A percentile compares a stretch with the other conserved stretches of the same genome.
phyloP scores from a whole-genome alignment of 2,113 vertebrate species.

The Ginglymostoma cirratum region DNA sequence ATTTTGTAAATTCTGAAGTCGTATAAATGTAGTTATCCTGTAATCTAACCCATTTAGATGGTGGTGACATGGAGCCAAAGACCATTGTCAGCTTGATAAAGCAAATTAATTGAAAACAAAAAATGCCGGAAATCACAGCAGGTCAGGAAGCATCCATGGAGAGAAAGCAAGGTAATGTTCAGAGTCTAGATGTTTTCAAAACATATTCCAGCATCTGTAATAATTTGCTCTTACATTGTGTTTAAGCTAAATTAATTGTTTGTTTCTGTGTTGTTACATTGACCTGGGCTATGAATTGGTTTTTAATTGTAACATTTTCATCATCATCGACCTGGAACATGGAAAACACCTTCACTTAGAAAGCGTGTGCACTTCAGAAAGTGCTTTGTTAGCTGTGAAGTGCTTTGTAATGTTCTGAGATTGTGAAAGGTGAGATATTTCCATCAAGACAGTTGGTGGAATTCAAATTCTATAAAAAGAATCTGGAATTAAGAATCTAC shows the following conservation, averaged over 20 bases:
- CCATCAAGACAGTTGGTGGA: no score
- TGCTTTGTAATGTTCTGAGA: neutral
- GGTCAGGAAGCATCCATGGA: no score
- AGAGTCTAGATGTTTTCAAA: no score
- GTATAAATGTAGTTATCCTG: neutral
- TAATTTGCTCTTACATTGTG: no score
- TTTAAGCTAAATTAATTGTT: no score
- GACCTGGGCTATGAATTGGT: neutral
- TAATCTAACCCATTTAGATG: neutral
- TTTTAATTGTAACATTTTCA: neutral
- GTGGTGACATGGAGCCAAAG: neutral
- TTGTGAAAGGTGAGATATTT: neutral
- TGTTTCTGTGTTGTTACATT: neutral
- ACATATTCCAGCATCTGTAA: no score
- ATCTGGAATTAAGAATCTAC: no score
- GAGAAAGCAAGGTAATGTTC: no score
- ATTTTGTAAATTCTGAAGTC: neutral
- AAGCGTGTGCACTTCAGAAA: neutral
- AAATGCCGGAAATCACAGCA: no score
- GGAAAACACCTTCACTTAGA: neutral
- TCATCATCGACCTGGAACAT: neutral
- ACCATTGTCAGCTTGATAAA: neutral
- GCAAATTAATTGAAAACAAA: neutral
- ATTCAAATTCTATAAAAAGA: no score
- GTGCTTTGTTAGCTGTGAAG: neutral